Conservation (phyloP, 2,797 vertebrate species). For the Distichodus sexfasciatus region DNA sequence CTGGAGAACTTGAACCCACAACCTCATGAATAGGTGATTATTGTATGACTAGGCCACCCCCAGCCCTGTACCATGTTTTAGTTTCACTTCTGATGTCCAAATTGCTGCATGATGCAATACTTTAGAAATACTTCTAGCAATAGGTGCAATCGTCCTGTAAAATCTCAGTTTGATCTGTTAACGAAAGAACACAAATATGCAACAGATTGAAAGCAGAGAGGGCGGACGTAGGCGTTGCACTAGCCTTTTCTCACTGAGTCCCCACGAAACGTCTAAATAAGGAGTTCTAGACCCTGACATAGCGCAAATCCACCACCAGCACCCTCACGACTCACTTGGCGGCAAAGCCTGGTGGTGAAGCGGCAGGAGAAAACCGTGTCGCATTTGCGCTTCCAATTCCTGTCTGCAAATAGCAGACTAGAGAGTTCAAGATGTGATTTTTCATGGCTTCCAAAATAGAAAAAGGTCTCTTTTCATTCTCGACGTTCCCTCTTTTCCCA, state of each 20-base stretch:
- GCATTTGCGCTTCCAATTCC: conserved; percentile 31
- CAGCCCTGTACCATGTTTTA: no score
- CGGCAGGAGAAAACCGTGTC: conserved; percentile 22
- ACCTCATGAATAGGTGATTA: no score
- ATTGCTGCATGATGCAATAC: no score
- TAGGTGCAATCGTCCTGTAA: no score
- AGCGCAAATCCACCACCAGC: background rate
- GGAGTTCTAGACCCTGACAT: background rate
- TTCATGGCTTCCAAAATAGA: conserved; percentile 42
- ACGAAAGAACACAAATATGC: no score
- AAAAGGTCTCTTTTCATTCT: conserved; percentile 21
- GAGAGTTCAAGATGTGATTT: conserved; percentile 25
- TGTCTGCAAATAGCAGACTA: conserved; percentile 33
- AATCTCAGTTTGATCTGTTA: no score
- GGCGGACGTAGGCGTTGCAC: background rate
- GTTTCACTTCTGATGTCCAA: no score
- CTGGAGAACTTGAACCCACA: no score
- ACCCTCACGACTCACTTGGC: background rate
- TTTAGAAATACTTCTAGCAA: no score
- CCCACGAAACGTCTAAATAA: conserved; percentile 9
- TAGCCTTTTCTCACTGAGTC: background rate
- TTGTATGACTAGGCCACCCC: no score
- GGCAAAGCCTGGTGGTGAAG: conserved; percentile 29
- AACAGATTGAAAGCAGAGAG: background rate
- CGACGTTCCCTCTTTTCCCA: conserved; percentile 25